Conservation (phyloP, 2,797 vertebrate genomes). For the Rhynchotus rufescens region DNA sequence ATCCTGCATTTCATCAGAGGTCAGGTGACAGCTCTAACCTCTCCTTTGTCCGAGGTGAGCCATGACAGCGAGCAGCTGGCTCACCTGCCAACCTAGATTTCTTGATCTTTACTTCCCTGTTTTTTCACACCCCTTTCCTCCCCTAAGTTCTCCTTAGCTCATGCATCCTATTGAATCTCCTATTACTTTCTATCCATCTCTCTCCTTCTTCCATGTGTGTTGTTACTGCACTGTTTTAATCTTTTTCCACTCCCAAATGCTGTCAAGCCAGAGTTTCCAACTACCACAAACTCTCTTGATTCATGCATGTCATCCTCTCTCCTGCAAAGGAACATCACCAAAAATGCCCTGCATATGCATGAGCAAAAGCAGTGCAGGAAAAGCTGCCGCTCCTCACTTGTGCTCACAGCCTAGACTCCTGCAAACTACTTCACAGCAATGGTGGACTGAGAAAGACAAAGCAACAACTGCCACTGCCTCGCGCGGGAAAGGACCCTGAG, state of each 20-base stretch:
- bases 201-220: neutral
- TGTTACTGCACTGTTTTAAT: conserved; percentile 33
- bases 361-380: neutral
- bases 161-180: neutral
- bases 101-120: conserved; percentile 16
- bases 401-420: neutral
- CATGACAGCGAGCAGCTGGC: neutral
- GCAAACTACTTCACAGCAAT: neutral
- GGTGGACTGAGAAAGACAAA: neutral
- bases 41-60: neutral
- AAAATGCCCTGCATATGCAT: neutral
- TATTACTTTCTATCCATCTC: conserved; percentile 50
- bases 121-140: conserved; percentile 53
- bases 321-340: neutral
- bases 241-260: neutral
- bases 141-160: conserved; percentile 31
- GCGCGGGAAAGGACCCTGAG: neutral
- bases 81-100: conserved; percentile 15
- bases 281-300: neutral
- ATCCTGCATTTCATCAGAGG: conserved; percentile 5
- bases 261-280: conserved; percentile 3
- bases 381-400: neutral
- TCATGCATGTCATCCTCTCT: conserved; percentile 15
- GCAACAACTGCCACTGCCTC: neutral
- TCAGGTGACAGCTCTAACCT: conserved; percentile 24